Conservation (phyloP, 2,797 vertebrate genomes). For the Lophotriccus pileatus region DNA sequence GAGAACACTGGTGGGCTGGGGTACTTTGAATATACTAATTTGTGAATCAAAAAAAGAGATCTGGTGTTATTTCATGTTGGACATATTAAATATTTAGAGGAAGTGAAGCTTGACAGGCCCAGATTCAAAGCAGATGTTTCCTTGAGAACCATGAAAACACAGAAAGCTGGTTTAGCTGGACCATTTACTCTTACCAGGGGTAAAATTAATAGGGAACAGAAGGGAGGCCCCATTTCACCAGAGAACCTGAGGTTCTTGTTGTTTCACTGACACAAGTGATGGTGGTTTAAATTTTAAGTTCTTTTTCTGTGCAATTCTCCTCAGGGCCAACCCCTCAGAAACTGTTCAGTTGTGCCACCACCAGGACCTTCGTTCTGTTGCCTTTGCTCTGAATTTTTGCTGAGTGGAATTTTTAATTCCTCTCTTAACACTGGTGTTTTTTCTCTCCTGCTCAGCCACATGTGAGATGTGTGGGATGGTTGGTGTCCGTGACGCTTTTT, state of each 20-base stretch:
- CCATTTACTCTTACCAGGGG: not conserved
- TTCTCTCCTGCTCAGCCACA: slow-evolving; percentile 81
- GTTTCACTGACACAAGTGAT: not conserved
- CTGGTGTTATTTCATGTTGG: not conserved
- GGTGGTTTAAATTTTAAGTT: not conserved
- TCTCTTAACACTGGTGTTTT: not conserved
- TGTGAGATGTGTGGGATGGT: slow-evolving; percentile 99
- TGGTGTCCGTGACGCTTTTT: slow-evolving; percentile 97
- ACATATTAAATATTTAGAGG: not conserved
- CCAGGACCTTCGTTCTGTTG: not conserved
- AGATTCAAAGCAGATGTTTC: not conserved
- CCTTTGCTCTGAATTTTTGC: not conserved
- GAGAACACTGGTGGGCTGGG: not conserved
- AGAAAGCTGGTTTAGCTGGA: not conserved
- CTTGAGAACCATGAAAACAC: not conserved
- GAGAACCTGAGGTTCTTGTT: not conserved
- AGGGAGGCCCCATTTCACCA: not conserved
- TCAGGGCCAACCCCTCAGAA: not conserved
- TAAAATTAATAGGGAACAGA: not conserved
- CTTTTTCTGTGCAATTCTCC: not conserved
- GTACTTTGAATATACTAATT: not conserved
- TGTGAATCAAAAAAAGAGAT: not conserved
- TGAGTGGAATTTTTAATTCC: not conserved
- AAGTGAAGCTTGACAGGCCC: not conserved
- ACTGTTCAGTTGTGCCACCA: not conserved